Evolutionary conservation across 2,113 vertebrate genomes (phyloP), one percentile per base, ranked within the genome.

Genomic region (Synchiropus splendidus): DNA sequence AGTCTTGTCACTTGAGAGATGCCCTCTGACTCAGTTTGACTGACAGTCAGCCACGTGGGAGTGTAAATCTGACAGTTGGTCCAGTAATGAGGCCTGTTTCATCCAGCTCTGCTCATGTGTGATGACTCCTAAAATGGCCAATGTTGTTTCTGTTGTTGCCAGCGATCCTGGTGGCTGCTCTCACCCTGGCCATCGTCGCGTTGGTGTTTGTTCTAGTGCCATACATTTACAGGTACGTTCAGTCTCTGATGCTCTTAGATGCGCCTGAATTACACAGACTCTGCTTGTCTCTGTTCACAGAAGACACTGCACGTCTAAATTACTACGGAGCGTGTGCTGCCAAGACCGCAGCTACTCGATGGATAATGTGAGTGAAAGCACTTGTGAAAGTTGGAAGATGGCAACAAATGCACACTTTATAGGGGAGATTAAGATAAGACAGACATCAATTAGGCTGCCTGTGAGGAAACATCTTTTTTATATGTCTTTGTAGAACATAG

Each of bases 101-200:
- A 27, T 27, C 21, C 21, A 27, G n/a, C n/a, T n/a, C n/a, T n/a
- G n/a, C n/a, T n/a, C n/a, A 27, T 27, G 21, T 27, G 21, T 5
- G 21, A 27, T 27, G 8, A 27, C 21, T 48, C 39, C 6, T 48
- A 16, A 49, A 49, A 15, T n/a, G n/a, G n/a, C n/a, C n/a, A n/a
- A n/a, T n/a, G n/a, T 31, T 14, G 16, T 42, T 16, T 45, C 11
- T 67, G 12, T 56, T 62, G 36, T 47, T 27, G 21, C 21, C 44
- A 87, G 86, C 86, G 33, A 53, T 87, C 31, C 32, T 85, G 55
- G 82, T 61, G 32, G 72, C 70, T 13, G 60, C 69, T 39, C 64
- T 83, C 14, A 12, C 76, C 18, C 58, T 87, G 51, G 54, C 67
- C 12, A 2, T 71, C 13, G 46, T 67, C 1, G 18, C 67, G 34